Percentiles rank a stretch among this genome's conserved stretches.
Conservation (phyloP, 2,888 invertebrate genomes). For the Cancer borealis region DNA sequence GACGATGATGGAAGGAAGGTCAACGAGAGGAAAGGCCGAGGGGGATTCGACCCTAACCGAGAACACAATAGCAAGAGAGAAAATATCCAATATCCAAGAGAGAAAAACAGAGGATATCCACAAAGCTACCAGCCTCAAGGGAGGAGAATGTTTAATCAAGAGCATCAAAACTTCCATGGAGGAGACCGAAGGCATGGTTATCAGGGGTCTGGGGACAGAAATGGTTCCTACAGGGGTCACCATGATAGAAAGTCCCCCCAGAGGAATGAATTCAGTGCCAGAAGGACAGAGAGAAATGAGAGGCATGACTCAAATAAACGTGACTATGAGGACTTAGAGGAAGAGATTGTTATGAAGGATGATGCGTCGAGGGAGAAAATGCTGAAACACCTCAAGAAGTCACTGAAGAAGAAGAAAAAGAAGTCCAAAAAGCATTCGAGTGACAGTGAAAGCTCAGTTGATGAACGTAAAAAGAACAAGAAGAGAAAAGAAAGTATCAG, state of each 20-base stretch:
- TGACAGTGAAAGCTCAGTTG: constrained; percentile 59
- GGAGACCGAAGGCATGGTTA: not conserved
- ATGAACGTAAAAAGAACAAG: constrained; percentile 53
- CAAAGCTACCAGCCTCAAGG: not conserved
- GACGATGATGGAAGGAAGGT: constrained; percentile 66
- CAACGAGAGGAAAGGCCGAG: constrained; percentile 46
- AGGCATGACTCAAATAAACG: not conserved
- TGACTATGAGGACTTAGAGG: not conserved
- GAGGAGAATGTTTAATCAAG: not conserved
- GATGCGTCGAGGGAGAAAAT: constrained; percentile 61
- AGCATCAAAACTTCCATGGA: not conserved
- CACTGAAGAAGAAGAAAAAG: constrained; percentile 71
- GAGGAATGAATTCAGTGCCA: constrained; percentile 25
- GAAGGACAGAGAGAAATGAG: not conserved
- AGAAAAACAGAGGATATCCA: not conserved
- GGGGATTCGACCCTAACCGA: not conserved
- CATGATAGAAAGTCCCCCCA: not conserved
- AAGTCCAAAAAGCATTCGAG: constrained; percentile 51
- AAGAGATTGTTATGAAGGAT: constrained; percentile 53
- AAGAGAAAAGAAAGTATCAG: constrained; percentile 50
- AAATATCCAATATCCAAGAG: not conserved
- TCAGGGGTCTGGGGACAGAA: not conserved
- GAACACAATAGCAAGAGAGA: not conserved
- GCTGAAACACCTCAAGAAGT: constrained; percentile 67
- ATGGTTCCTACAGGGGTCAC: not conserved